phyloP scores from a whole-genome alignment of 2,888 invertebrate genomes.

The Ophioninae sp. region DNA sequence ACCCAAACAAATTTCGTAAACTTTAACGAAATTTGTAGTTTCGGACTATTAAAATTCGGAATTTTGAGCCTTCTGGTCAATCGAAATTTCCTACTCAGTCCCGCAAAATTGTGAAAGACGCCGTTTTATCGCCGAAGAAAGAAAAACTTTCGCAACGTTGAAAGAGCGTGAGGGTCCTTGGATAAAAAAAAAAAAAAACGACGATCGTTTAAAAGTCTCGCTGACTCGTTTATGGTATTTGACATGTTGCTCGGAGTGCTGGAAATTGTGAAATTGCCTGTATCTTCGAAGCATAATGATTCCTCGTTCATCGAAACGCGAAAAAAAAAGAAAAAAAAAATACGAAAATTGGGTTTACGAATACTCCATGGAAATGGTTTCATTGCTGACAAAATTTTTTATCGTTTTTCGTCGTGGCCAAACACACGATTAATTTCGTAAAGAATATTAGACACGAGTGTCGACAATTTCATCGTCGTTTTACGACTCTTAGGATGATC shows the following conservation, averaged over 20 bases:
- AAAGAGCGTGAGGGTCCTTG: not conserved
- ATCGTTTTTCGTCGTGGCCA: not conserved
- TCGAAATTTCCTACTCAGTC: too few species aligned
- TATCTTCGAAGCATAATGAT: not conserved
- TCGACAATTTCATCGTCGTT: constrained; percentile 28
- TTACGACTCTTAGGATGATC: constrained; percentile 23
- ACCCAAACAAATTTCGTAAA: too few species aligned
- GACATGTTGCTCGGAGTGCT: not conserved
- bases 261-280: constrained; percentile 5
- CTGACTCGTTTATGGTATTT: constrained; percentile 9
- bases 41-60: too few species aligned
- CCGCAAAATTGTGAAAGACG: not conserved
- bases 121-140: not conserved
- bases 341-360: not conserved
- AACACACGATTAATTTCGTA: constrained; percentile 11
- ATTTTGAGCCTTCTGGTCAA: too few species aligned
- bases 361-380: not conserved
- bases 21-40: too few species aligned
- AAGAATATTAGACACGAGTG: constrained; percentile 28
- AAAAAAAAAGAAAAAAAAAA: not conserved
- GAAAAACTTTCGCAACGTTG: constrained; percentile 6
- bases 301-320: not conserved
- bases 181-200: not conserved
- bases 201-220: not conserved
- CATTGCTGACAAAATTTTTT: constrained; percentile 16